These are phyloP conservation scores for Ranitomeya imitator DNA, from an alignment of 2,113 vertebrate species.

Conservation along the genomic window DNA sequence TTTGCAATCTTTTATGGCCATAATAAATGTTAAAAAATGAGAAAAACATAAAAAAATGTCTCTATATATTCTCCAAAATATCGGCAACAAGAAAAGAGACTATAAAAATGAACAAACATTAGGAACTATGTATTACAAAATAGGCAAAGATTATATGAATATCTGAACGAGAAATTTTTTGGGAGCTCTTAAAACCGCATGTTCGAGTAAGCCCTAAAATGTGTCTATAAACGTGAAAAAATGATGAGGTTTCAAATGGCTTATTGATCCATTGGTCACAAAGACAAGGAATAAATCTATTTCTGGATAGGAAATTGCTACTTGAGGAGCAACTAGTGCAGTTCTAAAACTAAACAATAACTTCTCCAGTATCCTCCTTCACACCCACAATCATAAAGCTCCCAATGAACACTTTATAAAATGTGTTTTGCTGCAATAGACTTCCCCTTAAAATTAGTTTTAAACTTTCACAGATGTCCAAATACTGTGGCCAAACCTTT, in stretches of 20 bases:
- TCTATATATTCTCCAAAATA: too few species aligned
- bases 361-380: neutral
- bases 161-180: too few species aligned
- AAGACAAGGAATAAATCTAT: neutral
- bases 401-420: constrained; percentile 38
- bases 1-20: too few species aligned
- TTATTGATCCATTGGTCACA: neutral
- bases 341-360: constrained; percentile 20
- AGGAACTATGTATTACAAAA: too few species aligned
- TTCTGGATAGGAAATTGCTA: constrained; percentile 22
- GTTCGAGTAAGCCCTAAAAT: too few species aligned
- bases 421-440: constrained; percentile 20
- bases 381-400: constrained; percentile 43
- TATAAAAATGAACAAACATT: too few species aligned
- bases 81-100: too few species aligned
- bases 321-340: constrained; percentile 12
- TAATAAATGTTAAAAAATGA: too few species aligned
- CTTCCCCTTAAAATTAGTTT: constrained; percentile 31
- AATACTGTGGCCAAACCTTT: constrained; percentile 20
- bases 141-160: too few species aligned
- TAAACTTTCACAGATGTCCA: constrained; percentile 49
- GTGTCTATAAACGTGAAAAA: too few species aligned
- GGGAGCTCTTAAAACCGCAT: too few species aligned
- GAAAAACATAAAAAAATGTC: too few species aligned
- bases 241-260: neutral